Base-by-base conservation (phyloP, 1,140 invertebrate species). In the Drepana arcuata region DNA sequence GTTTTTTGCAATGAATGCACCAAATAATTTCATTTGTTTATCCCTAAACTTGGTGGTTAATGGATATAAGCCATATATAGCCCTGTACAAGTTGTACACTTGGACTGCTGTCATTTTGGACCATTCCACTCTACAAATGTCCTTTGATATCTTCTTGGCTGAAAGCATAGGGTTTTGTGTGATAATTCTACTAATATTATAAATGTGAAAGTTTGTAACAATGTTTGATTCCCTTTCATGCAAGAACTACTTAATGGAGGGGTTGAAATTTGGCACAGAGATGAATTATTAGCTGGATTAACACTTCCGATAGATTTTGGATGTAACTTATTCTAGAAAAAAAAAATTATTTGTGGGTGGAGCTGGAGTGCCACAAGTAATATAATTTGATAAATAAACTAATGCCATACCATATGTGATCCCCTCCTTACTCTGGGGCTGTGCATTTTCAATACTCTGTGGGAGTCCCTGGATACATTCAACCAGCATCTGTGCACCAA, bases 121-220 rank as follows among this genome's bases (percentile, higher is more conserved):
- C 91, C 92, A 94, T 41, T 83, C 81, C 7, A 93, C 74, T 55
- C 84, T 73, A 7, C 89, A 86, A 33, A 90, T 84, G 21, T 66
- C 56, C 25, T 80, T 68, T 16, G 81, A 85, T 35, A 93, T 84
- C 85, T 92, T 92, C 37, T 90, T 91, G 25, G 92, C 92, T 93
- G 55, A 51, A 87, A 88, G 39, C n/a, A n/a, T n/a, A n/a, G n/a
- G n/a, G n/a, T n/a, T n/a, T n/a, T n/a, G n/a, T n/a, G n/a, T n/a
- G n/a, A n/a, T n/a, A n/a, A n/a, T n/a, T n/a, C n/a, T n/a, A n/a
- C n/a, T n/a, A n/a, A n/a, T n/a, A n/a, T n/a, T n/a, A n/a, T n/a
- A n/a, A n/a, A n/a, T n/a, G n/a, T n/a, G n/a, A n/a, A n/a, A n/a
- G n/a, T n/a, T n/a, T n/a, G n/a, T n/a, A n/a, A n/a, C n/a, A n/a